A percentile compares a stretch with the other conserved stretches of the same genome.
Evolutionary conservation across 2,888 invertebrate genomes (phyloP).

Genomic region (Pterostichus niger): DNA sequence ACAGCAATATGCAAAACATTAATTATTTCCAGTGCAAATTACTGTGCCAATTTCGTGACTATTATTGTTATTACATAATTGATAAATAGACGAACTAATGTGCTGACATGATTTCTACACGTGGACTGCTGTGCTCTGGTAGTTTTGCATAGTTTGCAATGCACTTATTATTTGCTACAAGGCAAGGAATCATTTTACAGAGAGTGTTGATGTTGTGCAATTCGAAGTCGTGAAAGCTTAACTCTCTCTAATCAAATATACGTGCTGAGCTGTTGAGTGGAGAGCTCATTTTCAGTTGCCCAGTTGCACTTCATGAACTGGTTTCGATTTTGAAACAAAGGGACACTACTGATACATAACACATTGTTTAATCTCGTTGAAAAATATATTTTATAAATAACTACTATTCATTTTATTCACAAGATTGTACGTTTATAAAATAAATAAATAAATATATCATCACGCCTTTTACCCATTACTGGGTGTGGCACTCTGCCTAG

Average conservation of each 20-base stretch:
- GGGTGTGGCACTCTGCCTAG: no score
- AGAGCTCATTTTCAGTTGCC: slow-evolving; percentile 9
- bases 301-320: not conserved
- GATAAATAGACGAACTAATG: slow-evolving; percentile 22
- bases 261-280: slow-evolving; percentile 1
- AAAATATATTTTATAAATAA: no score
- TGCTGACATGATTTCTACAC: slow-evolving; percentile 10
- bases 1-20: slow-evolving; percentile 41
- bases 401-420: no score
- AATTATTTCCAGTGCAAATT: slow-evolving; percentile 33
- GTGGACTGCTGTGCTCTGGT: not conserved
- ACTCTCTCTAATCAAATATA: slow-evolving; percentile 60
- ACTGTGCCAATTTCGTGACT: slow-evolving; percentile 14
- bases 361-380: no score
- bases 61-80: slow-evolving; percentile 19
- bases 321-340: no score
- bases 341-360: no score
- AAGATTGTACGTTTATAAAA: no score
- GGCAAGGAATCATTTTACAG: slow-evolving; percentile 37
- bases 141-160: not conserved
- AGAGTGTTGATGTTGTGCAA: slow-evolving; percentile 39
- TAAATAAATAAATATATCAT: no score
- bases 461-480: no score
- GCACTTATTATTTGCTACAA: slow-evolving; percentile 14
- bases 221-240: slow-evolving; percentile 43